Conservation (phyloP, 1,140 invertebrate genomes). For the Tigriopus japonicus region DNA sequence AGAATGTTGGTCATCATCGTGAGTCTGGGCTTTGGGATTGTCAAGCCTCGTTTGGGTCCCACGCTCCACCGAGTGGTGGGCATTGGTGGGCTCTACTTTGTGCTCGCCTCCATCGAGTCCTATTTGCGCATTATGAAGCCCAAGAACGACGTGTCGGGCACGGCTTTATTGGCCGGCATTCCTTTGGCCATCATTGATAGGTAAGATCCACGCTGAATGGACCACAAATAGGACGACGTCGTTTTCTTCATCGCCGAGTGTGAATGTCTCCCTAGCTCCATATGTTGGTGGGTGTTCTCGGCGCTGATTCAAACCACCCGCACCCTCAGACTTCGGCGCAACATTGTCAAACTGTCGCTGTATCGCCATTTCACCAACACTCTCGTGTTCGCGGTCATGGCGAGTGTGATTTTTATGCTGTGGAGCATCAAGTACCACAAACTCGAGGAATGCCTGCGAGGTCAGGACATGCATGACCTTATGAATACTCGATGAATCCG, state of each 20-base stretch:
- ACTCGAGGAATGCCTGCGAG: constrained; percentile 40
- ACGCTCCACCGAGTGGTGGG: constrained; percentile 65
- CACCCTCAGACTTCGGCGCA: constrained; percentile 57
- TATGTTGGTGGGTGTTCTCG: constrained; percentile 59
- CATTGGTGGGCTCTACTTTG: constrained; percentile 51
- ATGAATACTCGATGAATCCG: no score
- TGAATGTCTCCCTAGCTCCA: constrained; percentile 33
- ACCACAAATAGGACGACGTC: neutral
- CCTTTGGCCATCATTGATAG: constrained; percentile 42
- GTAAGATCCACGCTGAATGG: neutral
- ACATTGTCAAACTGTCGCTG: constrained; percentile 67
- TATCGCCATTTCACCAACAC: constrained; percentile 87
- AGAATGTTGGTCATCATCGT: constrained; percentile 77
- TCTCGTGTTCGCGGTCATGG: constrained; percentile 65
- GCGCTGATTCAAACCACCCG: constrained; percentile 72
- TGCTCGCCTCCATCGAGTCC: constrained; percentile 58
- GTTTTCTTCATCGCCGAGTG: constrained; percentile 43
- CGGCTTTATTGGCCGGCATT: constrained; percentile 47
- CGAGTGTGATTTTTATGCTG: constrained; percentile 74
- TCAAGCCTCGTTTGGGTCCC: constrained; percentile 73
- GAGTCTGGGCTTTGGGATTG: constrained; percentile 80
- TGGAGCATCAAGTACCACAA: constrained; percentile 66
- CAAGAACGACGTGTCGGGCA: constrained; percentile 41
- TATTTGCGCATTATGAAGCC: constrained; percentile 50
- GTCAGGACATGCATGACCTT: constrained; percentile 30